These are phyloP conservation scores for Polyommatus iphigenia DNA, from an alignment of 2,888 invertebrate genomes.

Conservation along the genomic window DNA sequence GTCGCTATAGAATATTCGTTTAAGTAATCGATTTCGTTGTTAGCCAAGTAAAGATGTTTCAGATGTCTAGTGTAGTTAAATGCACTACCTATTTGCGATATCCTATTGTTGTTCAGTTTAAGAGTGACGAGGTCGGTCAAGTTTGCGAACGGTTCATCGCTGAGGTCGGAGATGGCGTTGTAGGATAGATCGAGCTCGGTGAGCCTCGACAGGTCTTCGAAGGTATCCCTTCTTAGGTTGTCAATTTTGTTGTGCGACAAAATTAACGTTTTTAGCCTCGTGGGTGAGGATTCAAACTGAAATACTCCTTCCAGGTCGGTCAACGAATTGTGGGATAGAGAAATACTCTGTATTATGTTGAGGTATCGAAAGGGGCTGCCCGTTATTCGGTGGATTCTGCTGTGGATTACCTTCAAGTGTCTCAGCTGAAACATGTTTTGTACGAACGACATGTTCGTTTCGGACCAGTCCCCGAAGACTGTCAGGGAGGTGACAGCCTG, in stretches of 20 bases:
- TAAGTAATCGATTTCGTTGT: slow-evolving; percentile 60
- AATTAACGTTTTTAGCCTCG: slow-evolving; percentile 52
- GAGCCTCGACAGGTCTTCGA: slow-evolving; percentile 55
- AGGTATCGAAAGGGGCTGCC: slow-evolving; percentile 55
- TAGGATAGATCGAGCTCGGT: slow-evolving; percentile 62
- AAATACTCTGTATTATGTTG: slow-evolving; percentile 52
- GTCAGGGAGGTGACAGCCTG: slow-evolving; percentile 54
- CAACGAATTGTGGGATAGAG: slow-evolving; percentile 59
- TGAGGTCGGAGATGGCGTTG: slow-evolving; percentile 58
- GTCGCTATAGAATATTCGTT: slow-evolving; percentile 59
- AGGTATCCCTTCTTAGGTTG: slow-evolving; percentile 52
- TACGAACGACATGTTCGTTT: slow-evolving; percentile 53
- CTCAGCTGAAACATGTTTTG: slow-evolving; percentile 55
- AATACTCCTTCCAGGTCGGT: slow-evolving; percentile 56
- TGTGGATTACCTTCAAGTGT: slow-evolving; percentile 50
- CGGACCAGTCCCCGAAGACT: slow-evolving; percentile 51
- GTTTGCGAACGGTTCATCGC: slow-evolving; percentile 60
- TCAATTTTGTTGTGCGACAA: slow-evolving; percentile 57
- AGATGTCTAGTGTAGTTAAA: slow-evolving; percentile 59
- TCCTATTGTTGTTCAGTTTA: slow-evolving; percentile 60
- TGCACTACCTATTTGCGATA: slow-evolving; percentile 65
- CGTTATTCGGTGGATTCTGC: slow-evolving; percentile 52
- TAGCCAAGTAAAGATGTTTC: slow-evolving; percentile 59
- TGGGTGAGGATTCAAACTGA: slow-evolving; percentile 54
- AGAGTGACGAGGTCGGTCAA: slow-evolving; percentile 57